These are phyloP conservation scores for Chouioia cunea DNA, from an alignment of 2,888 invertebrate species.

Conservation along the genomic window DNA sequence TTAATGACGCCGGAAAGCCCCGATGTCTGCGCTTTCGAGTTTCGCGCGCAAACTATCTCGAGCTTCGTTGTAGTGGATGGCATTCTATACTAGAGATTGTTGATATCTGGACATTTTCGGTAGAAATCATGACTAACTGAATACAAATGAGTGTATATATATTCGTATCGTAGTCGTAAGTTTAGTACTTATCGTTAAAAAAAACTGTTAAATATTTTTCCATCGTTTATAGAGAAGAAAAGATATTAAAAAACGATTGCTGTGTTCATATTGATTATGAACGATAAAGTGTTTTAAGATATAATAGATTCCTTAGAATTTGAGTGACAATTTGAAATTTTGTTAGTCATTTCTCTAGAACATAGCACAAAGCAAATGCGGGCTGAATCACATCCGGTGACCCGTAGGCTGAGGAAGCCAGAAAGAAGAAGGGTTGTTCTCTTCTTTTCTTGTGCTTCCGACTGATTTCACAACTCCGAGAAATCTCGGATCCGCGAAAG, in stretches of 20 bases:
- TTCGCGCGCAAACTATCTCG: conserved; percentile 8
- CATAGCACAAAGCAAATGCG: conserved; percentile 18
- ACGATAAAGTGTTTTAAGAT: too few species aligned
- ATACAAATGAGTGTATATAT: too few species aligned
- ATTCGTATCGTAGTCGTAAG: too few species aligned
- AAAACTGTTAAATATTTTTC: too few species aligned
- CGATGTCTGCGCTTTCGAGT: not conserved
- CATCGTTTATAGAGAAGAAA: not conserved
- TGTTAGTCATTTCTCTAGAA: conserved; percentile 4
- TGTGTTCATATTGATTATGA: too few species aligned
- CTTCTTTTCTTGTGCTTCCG: not conserved
- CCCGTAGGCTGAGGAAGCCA: conserved; percentile 10
- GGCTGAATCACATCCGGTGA: conserved; percentile 35
- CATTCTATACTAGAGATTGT: too few species aligned
- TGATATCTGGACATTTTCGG: not conserved
- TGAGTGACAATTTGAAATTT: conserved; percentile 19
- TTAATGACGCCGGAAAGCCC: conserved; percentile 5
- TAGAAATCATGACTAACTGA: not conserved
- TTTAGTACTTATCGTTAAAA: too few species aligned
- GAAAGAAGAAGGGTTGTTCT: not conserved
- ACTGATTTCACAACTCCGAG: conserved; percentile 13
- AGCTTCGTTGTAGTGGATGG: too few species aligned
- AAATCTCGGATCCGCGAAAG: not conserved
- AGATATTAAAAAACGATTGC: conserved; percentile 4
- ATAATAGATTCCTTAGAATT: not conserved